Percentiles rank a stretch among this genome's conserved stretches.
Conservation (phyloP, 2,888 invertebrate genomes). For the Cryptocephalus primarius region DNA sequence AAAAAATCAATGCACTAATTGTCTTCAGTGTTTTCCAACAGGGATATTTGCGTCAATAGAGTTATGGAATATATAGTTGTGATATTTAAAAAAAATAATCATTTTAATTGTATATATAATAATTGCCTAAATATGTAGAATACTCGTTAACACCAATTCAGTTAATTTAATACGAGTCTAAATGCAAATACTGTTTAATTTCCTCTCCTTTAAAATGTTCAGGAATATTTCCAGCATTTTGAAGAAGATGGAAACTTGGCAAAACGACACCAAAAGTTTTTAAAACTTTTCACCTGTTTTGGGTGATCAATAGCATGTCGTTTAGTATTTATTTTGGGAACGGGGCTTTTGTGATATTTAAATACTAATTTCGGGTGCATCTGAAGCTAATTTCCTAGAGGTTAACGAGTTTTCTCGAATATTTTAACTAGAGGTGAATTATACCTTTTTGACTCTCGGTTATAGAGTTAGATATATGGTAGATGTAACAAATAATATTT, state of each 20-base stretch:
- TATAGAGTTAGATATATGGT: slow-evolving; percentile 28
- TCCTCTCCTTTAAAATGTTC: no score
- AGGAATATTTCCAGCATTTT: no score
- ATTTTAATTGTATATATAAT: slow-evolving; percentile 24
- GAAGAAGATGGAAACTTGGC: not conserved
- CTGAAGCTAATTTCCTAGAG: slow-evolving; percentile 1
- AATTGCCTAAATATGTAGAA: slow-evolving; percentile 10
- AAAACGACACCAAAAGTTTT: not conserved
- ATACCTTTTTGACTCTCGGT: slow-evolving; percentile 28
- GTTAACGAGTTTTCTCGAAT: slow-evolving; percentile 7
- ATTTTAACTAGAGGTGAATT: slow-evolving; percentile 22
- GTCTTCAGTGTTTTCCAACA: slow-evolving; percentile 24
- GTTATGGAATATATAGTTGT: slow-evolving; percentile 30
- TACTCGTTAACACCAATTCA: slow-evolving; percentile 4
- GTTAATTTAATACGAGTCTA: slow-evolving; percentile 3
- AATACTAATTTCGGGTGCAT: slow-evolving; percentile 3
- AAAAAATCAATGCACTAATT: slow-evolving; percentile 21
- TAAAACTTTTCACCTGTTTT: not conserved
- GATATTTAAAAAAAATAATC: slow-evolving; percentile 27
- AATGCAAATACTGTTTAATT: not conserved
- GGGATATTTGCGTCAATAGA: slow-evolving; percentile 27
- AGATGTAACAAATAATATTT: slow-evolving; percentile 36
- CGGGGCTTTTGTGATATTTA: not conserved
- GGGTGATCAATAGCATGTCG: not conserved
- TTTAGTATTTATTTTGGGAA: not conserved